A percentile compares a stretch with the other conserved stretches of the same genome.
Conservation (phyloP, 2,797 vertebrate species). For the Sebastes vulpes region DNA sequence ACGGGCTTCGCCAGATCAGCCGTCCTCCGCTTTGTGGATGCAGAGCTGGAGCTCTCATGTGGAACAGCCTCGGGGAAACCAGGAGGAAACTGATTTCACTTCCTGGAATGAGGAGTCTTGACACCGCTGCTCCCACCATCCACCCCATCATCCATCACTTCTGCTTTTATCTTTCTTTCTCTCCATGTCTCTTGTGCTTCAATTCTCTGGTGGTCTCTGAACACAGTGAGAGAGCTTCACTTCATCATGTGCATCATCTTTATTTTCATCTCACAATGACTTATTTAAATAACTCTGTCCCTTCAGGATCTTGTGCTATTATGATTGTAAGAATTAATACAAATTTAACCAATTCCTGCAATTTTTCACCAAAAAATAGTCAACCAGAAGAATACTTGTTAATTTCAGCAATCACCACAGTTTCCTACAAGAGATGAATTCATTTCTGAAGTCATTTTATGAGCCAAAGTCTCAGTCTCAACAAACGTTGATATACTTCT, state of each 20-base stretch:
- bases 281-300: neutral
- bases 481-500: neutral
- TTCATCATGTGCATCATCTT: neutral
- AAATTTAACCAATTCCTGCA: neutral
- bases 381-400: neutral
- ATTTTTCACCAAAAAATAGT: neutral
- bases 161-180: constrained; percentile 42
- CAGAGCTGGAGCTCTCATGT: constrained; percentile 51
- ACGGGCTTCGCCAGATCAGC: constrained; percentile 12
- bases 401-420: neutral
- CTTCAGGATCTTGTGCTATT: neutral
- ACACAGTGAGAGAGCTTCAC: neutral
- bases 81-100: constrained; percentile 64
- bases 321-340: neutral
- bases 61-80: constrained; percentile 67
- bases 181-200: neutral
- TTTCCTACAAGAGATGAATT: neutral
- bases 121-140: constrained; percentile 48
- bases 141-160: constrained; percentile 58
- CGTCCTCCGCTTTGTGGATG: constrained; percentile 37
- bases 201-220: constrained; percentile 10
- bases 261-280: neutral
- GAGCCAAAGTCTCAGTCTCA: neutral
- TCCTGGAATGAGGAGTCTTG: constrained; percentile 65
- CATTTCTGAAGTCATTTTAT: neutral